These are phyloP conservation scores for Drosophila affinis DNA, from an alignment of 2,888 invertebrate genomes.

Conservation along the genomic window DNA sequence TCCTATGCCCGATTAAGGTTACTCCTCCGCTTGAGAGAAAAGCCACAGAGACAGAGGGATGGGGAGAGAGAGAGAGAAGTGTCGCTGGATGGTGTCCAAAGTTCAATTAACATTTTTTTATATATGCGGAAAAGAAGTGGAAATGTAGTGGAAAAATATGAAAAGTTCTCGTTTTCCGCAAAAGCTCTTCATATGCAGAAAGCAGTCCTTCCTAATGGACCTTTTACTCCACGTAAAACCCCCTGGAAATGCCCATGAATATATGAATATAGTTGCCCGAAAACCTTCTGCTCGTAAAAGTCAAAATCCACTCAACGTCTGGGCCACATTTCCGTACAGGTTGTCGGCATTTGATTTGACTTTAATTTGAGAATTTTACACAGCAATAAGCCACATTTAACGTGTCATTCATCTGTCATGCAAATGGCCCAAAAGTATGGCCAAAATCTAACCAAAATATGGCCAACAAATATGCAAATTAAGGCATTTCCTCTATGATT, in stretches of 20 bases:
- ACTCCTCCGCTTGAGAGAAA: neutral
- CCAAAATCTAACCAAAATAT: slow-evolving; percentile 28
- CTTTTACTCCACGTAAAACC: neutral
- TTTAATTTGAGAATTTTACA: slow-evolving; percentile 44
- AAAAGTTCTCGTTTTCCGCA: too few species aligned
- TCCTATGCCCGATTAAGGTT: slow-evolving; percentile 49
- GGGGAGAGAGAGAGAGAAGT: neutral
- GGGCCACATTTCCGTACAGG: slow-evolving; percentile 26
- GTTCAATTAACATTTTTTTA: slow-evolving; percentile 31
- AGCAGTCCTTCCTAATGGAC: too few species aligned
- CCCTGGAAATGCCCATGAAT: neutral
- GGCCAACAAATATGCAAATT: slow-evolving; percentile 60
- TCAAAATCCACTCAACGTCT: slow-evolving; percentile 3
- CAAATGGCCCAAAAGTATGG: neutral
- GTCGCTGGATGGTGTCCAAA: slow-evolving; percentile 21
- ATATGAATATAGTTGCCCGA: too few species aligned
- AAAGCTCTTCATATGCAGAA: too few species aligned
- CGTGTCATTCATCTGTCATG: slow-evolving; percentile 25
- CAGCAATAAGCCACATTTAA: slow-evolving; percentile 43
- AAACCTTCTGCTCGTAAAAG: slow-evolving; percentile 2
- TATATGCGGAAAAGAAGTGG: neutral
- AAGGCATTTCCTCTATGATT: slow-evolving; percentile 54
- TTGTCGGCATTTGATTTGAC: slow-evolving; percentile 31
- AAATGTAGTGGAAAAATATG: neutral
- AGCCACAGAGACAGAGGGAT: neutral